phyloP scores from a whole-genome alignment of 2,113 vertebrate species.

The Ibidorhyncha struthersii region DNA sequence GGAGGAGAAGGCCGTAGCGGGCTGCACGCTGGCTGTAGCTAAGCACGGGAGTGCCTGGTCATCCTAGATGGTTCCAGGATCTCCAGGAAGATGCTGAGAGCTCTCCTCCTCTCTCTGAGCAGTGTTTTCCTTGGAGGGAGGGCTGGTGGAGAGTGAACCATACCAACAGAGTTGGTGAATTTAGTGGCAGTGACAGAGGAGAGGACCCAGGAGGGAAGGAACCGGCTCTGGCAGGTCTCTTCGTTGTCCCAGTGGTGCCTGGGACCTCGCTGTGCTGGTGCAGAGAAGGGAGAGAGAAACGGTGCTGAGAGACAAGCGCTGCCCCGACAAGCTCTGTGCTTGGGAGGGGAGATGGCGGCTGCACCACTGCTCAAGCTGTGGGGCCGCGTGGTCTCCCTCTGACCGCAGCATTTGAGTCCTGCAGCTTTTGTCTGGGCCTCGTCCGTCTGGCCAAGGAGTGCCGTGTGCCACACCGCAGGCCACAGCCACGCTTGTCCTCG shows the following conservation, averaged over 20 bases:
- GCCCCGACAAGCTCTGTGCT: neutral
- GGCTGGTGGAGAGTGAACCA: accelerated
- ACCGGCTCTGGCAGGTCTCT: neutral
- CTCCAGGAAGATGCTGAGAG: neutral
- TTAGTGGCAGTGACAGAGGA: neutral
- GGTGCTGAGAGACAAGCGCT: accelerated
- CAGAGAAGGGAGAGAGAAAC: neutral
- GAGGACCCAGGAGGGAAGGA: neutral
- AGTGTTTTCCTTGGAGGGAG: accelerated
- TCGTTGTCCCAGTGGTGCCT: accelerated
- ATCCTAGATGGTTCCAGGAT: accelerated
- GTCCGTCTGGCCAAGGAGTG: accelerated
- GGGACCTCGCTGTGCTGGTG: neutral
- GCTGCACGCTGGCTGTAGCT: neutral
- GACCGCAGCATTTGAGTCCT: neutral
- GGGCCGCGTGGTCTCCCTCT: accelerated
- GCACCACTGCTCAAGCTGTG: neutral
- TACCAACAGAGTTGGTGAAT: neutral
- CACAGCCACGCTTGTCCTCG: accelerated
- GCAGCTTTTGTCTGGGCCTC: neutral
- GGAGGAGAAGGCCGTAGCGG: accelerated
- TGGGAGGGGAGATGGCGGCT: accelerated
- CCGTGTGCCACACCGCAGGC: accelerated
- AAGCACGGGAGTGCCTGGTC: accelerated
- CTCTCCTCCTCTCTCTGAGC: neutral